Evolutionary conservation across 2,888 invertebrate genomes (phyloP), one percentile per base, ranked within the genome.

Genomic region (Trichopria drosophilae): DNA sequence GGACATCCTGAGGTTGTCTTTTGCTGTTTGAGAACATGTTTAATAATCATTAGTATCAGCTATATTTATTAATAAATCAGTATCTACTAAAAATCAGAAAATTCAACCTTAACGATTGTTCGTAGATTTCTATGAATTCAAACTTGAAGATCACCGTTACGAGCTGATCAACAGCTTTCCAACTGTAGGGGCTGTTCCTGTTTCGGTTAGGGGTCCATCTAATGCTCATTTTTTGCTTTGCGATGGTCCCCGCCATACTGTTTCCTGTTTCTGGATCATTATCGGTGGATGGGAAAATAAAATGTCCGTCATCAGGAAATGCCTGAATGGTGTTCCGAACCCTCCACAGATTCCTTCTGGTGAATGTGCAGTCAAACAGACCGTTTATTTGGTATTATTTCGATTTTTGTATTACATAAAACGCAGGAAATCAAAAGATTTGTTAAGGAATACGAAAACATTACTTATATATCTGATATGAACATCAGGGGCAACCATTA

Each of bases 211-310:
- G 1, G 62, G 51, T 10, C 1, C 20, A 2, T 16, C 10, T 0
- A 65, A 71, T 18, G 66, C 59, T 0, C 64, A 70, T 32, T 57
- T 75, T 23, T 59, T 62, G 16, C 15, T 76, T 1, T 76, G 74
- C 45, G 56, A 66, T 13, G 24, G 18, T 2, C 7, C 23, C 0
- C 1, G 24, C 3, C 44, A 47, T 18, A 3, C 2, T 0, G 28
- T 60, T 35, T 63, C 59, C 13, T 74, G 74, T 41, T 73, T 70
- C 36, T 71, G 67, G 66, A 59, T 76, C 7, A 57, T 68, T 20
- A 52, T 75, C 7, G 64, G 65, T 6, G 68, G 63, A 7, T 66
- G 64, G 64, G 2, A 0, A 0, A 66, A 69, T 28, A 61, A 2
- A 0, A 6, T 2, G 3, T 64, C 68, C 4, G 59, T 40, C 2